Base-by-base conservation (phyloP, 1,140 invertebrate genomes). In the Steinernema khuongi region DNA sequence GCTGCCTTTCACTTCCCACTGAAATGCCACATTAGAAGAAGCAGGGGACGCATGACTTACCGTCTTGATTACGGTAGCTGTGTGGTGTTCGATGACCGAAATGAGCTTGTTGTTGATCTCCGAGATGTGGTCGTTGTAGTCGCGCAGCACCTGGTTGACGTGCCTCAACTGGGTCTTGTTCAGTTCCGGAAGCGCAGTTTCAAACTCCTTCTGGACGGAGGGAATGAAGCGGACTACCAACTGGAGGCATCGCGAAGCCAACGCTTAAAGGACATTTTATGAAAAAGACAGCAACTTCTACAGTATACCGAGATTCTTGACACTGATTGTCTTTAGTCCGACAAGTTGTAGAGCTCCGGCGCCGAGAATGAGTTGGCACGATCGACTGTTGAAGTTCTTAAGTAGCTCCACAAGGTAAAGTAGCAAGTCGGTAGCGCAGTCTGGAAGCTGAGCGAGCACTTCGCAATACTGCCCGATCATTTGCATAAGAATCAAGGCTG, bases 291-390 rank as follows among this genome's bases (percentile, higher is more conserved):
- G 4, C 0, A 17, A 22, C 17, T 14, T n/a, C 7, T 31, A 50
- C 75, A 66, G 11, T 17, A 29, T 73, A 87, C 87, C 87, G 74
- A 98, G 88, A 88, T 96, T 97, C 43, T 91, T 93, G 75, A 92
- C 94, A 0, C 94, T 95, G 67, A 99, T 99, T 50, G 93, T 96
- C 88, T 96, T 97, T 43, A 98, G 87, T 0, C 95, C 94, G 19
- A 94, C 93, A 74, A 94, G 91, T 83, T 94, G 91, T 81, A 97
- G 90, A 0, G 96, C 95, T 31, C 94, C 94, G 31, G 94, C 96
- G 67, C 94, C 94, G 28, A 98, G 88, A 29, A 99, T 93, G 71
- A 99, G 87, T 85, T 97, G 93, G 87, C 92, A 96, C 75, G 92
- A 93, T 78, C 91, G 90, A 2, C 92, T 95, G 88, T 97, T 98